Evolutionary conservation across 1,140 invertebrate species (phyloP).

Genomic region (Calosoma granatense): DNA sequence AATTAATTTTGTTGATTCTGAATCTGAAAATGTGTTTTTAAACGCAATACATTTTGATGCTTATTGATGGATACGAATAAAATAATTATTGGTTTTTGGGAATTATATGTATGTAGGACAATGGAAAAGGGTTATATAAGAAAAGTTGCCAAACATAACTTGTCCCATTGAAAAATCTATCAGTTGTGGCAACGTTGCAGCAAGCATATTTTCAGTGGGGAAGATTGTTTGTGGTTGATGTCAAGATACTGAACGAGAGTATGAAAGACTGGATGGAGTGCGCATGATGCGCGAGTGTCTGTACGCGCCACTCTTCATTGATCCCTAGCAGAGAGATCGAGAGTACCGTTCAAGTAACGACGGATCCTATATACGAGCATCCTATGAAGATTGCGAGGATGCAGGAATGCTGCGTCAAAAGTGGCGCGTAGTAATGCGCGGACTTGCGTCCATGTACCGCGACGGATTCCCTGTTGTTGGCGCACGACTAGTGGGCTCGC

Average conservation of each 20-base stretch:
- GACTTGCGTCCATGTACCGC: constrained; percentile 18
- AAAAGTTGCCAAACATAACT: too few species aligned
- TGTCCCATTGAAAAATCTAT: too few species aligned
- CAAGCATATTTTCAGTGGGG: too few species aligned
- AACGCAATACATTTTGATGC: too few species aligned
- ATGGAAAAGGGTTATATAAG: too few species aligned
- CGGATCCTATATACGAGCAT: constrained; percentile 14
- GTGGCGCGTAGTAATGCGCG: constrained; percentile 10
- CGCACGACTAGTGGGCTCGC: constrained; percentile 22
- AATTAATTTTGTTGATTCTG: too few species aligned
- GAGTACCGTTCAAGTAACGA: constrained; percentile 14
- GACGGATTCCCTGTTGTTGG: constrained; percentile 19
- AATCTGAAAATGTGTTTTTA: too few species aligned
- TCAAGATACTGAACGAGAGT: not conserved
- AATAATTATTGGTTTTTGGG: too few species aligned
- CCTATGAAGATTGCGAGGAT: constrained; percentile 11
- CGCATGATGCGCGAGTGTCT: constrained; percentile 12
- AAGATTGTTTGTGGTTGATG: too few species aligned
- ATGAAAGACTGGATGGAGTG: not conserved
- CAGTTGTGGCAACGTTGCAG: too few species aligned
- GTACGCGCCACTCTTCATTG: constrained; percentile 25
- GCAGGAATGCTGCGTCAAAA: constrained; percentile 12
- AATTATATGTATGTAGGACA: too few species aligned
- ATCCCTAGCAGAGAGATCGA: constrained; percentile 17
- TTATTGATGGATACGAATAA: too few species aligned